Evolutionary conservation across 1,140 invertebrate species (phyloP), one percentile per base, ranked within the genome.

Genomic region (Drusus annulatus): DNA sequence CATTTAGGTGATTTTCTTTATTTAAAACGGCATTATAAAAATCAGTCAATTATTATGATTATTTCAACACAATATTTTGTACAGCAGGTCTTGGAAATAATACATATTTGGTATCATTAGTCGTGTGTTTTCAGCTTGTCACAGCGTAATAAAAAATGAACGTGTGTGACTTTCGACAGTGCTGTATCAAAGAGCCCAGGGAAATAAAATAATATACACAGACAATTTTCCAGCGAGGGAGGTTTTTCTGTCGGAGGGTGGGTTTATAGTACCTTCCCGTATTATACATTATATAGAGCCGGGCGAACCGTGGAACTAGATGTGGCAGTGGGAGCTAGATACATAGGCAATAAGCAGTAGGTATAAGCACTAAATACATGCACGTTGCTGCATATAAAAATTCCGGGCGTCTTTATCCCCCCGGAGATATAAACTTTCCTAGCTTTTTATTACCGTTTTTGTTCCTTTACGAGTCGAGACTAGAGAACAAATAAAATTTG

Each of bases 401-500:
- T 17, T 17, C n/a, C 13, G 65, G 15, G 36, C 45, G 8, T 69
- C 23, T 69, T 69, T 21, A 21, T 69, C 21, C 31, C 21, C 51
- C 45, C 17, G 65, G 36, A 69, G 36, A 69, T 50, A 69, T 69
- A 69, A 69, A 69, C 36, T 69, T 69, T 45, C n/a, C 5, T 45
- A 19, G 17, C 36, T 36, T 69, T 63, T 69, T 69, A 69, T 69
- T 36, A n/a, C 36, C 65, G 17, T 23, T 45, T 69, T 69, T 69
- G 28, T 19, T 50, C 17, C 36, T 69, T 69, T 69, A 69, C 65
- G 65, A 51, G 28, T 45, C 65, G 65, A 69, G 65, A 69, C 65
- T 45, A 17, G 31, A 45, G 23, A 65, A 28, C 62, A 69, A 69
- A 69, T 69, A 69, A 69, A 69, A 69, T 50, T 63, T 69, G 65